phyloP scores from a whole-genome alignment of 2,113 vertebrate species.

The Bos taurus region ARS-UCD2.0 NC_037338.1:2714501-2715000 shows the following conservation, averaged over 20 bases:
- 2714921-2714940: neutral
- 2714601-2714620: neutral
- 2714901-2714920: neutral
- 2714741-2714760: neutral
- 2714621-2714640: neutral
- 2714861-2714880: neutral
- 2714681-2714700: neutral
- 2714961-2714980: neutral
- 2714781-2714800: neutral
- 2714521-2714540: neutral
- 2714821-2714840: neutral
- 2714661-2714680: neutral
- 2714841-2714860: neutral
- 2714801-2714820: neutral
- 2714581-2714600: neutral
- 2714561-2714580: neutral
- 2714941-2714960: neutral
- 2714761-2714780: neutral
- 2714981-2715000: neutral
- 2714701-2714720: neutral
- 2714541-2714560: neutral
- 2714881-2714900: neutral
- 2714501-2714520: neutral
- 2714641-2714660: neutral
- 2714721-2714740: neutral